Evolutionary conservation across 2,888 invertebrate species (phyloP).

Genomic region (Brachyptera risi): DNA sequence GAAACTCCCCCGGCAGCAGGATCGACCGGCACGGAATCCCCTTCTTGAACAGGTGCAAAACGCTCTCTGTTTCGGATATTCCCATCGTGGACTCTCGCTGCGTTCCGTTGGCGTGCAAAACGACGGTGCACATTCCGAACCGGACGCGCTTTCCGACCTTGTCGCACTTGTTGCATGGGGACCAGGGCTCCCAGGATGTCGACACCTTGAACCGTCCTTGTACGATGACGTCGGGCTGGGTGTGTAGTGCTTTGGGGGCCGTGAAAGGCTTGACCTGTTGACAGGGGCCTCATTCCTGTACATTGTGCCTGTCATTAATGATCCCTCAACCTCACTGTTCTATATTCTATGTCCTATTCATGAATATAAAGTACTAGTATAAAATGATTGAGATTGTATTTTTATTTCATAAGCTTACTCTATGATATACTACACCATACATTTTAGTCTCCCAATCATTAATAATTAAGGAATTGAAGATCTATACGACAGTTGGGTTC

Average conservation of each 20-base stretch:
- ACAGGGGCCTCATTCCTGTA: no score
- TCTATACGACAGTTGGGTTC: no score
- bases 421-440: no score
- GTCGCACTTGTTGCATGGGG: conserved; percentile 59
- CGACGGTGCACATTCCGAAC: conserved; percentile 58
- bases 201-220: conserved; percentile 47
- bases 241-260: conserved; percentile 31
- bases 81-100: neutral
- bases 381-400: conserved; percentile 31
- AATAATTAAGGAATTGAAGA: no score
- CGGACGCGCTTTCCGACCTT: conserved; percentile 53
- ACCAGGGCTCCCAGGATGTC: conserved; percentile 61
- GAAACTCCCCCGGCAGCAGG: conserved; percentile 48
- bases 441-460: no score
- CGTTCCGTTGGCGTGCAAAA: conserved; percentile 5
- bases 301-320: no score
- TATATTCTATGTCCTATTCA: no score
- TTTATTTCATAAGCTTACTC: no score
- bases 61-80: neutral
- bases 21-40: conserved; percentile 58
- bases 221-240: conserved; percentile 37
- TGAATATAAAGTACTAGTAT: neutral
- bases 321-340: no score
- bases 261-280: conserved; percentile 34
- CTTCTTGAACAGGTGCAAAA: conserved; percentile 47